A percentile compares a stretch with the other conserved stretches of the same genome.
These are phyloP conservation scores for Geodia barretti DNA, from an alignment of 37 sponge, comb jelly and placozoan species.

Conservation along the genomic window DNA sequence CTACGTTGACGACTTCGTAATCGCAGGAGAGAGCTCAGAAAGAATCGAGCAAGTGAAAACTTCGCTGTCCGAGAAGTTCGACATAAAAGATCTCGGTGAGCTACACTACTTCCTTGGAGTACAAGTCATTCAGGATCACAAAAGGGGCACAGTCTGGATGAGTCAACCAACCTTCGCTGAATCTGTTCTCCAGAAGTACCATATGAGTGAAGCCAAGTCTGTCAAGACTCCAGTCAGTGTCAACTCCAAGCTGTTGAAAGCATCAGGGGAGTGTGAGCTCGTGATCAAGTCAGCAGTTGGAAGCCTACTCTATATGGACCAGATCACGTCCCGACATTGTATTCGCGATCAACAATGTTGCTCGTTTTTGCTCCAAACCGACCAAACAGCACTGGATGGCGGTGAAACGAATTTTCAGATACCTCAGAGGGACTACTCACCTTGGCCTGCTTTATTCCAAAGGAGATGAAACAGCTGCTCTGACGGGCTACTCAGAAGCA, in stretches of 20 bases:
- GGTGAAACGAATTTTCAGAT: conserved; percentile 49
- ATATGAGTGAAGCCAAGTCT: conserved; percentile 31
- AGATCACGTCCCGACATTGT: conserved; percentile 19
- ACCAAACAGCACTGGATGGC: conserved; percentile 48
- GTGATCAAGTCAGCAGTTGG: conserved; percentile 16
- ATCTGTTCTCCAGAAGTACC: conserved; percentile 1
- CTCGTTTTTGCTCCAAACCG: conserved; percentile 44
- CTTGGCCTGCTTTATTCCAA: conserved; percentile 24
- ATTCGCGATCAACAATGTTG: conserved; percentile 14
- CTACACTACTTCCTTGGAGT: conserved; percentile 40
- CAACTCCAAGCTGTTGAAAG: conserved; percentile 11
- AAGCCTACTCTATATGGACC: conserved; percentile 21
- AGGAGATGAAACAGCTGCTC: neutral
- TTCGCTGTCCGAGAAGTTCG: conserved; percentile 10
- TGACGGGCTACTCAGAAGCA: conserved; percentile 20
- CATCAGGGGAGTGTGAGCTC: conserved; percentile 6
- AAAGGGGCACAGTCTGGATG: conserved; percentile 21
- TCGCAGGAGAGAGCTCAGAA: neutral
- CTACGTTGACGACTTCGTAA: conserved; percentile 37
- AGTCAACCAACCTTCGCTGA: conserved; percentile 42
- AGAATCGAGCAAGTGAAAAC: neutral
- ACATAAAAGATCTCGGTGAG: conserved; percentile 39
- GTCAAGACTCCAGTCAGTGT: neutral
- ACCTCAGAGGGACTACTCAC: conserved; percentile 29
- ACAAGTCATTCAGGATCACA: conserved; percentile 23